These are phyloP conservation scores for Stercorarius parasiticus DNA, from an alignment of 2,113 vertebrate species.

Conservation along the genomic window DNA sequence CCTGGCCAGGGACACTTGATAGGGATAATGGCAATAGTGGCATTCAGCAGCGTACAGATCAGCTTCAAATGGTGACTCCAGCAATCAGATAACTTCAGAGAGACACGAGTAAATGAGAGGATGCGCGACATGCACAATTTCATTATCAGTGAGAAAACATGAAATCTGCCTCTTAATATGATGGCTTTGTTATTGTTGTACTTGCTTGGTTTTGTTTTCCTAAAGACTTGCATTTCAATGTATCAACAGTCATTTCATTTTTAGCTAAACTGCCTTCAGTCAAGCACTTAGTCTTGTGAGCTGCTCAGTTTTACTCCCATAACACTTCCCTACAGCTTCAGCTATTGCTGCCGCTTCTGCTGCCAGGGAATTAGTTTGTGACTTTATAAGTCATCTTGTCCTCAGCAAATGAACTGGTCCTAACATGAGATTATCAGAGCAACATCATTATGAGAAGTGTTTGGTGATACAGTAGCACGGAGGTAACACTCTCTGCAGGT, in stretches of 20 bases:
- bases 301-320: not conserved
- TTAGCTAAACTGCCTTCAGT: not conserved
- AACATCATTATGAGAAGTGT: not conserved
- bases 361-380: not conserved
- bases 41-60: not conserved
- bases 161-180: not conserved
- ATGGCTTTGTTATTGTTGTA: not conserved
- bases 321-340: not conserved
- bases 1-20: not conserved
- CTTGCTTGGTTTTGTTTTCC: not conserved
- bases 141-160: not conserved
- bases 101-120: not conserved
- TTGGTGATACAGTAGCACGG: not conserved
- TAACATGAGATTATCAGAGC: not conserved
- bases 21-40: not conserved
- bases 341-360: not conserved
- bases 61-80: not conserved
- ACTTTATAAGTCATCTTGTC: not conserved
- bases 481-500: not conserved
- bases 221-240: not conserved
- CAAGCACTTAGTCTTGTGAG: not conserved
- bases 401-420: not conserved
- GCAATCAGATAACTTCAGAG: not conserved
- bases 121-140: rapidly evolving
- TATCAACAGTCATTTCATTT: not conserved